phyloP scores from a whole-genome alignment of 23 tunicate species.

The Ciona savignyi region DNA sequence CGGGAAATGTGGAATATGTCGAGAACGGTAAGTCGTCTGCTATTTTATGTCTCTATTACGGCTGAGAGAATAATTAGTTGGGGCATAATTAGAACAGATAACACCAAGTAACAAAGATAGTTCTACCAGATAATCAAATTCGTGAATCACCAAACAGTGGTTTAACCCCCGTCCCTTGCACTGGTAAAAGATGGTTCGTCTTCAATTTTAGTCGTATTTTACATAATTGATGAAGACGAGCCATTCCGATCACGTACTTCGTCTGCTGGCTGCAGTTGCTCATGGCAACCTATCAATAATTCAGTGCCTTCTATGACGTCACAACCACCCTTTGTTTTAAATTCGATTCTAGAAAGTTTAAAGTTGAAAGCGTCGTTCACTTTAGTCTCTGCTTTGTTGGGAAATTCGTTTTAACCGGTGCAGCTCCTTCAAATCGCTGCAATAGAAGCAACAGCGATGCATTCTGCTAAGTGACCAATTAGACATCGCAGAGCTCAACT shows the following conservation, averaged over 20 bases:
- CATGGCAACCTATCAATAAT: constrained; percentile 26
- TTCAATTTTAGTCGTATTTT: constrained; percentile 2
- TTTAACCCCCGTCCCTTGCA: not conserved
- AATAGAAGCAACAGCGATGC: no score
- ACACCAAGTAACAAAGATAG: no score
- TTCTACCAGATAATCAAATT: no score
- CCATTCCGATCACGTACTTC: constrained; percentile 17
- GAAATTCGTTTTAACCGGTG: no score
- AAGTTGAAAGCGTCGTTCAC: no score
- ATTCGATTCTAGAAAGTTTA: not conserved
- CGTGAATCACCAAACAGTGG: no score
- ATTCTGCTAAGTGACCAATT: not conserved
- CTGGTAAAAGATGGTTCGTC: not conserved
- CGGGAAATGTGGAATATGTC: no score
- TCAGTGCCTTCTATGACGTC: constrained; percentile 14
- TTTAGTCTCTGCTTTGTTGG: no score
- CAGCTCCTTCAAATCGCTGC: no score
- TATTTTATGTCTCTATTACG: no score
- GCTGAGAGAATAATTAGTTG: not conserved
- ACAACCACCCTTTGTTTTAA: not conserved
- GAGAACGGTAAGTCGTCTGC: no score
- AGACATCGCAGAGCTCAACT: no score
- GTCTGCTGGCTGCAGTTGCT: constrained; percentile 20
- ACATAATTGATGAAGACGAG: constrained; percentile 24
- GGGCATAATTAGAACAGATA: not conserved